Base-by-base conservation (phyloP, 2,888 invertebrate genomes). In the Chironomus riparius region DNA sequence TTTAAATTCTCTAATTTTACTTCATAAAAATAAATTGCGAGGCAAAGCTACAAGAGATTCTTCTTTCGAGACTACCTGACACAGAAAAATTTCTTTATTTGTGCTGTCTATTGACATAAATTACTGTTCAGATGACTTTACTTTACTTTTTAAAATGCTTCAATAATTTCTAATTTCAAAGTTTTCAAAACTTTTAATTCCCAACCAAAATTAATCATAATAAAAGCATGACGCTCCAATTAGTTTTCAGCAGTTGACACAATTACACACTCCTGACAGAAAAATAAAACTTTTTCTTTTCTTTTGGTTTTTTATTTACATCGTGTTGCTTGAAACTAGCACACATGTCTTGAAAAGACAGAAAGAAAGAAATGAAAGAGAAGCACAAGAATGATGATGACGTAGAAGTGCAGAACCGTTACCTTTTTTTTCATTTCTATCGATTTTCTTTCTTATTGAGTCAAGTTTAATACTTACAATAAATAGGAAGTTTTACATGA, bases 311-410 rank as follows among this genome's bases (percentile, higher is more conserved):
- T 56, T 56, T 56, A 56, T 56, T 56, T 56, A 56, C 56, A 56
- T 56, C 56, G 56, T 7, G 56, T 68, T 38, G 13, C 47, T 18
- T 38, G 10, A 71, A 71, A 47, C 50, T 65, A 21, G 65, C 65
- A 65, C 65, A 65, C 10, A 13, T 12, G 21, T 21, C 65, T 18
- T 38, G 1, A 2, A 38, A 10, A 28, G n/a, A n/a, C n/a, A 28
- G 28, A 28, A 38, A 38, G 38, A 38, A 38, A 38, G 38, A 38
- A 56, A 18, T 15, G 50, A 50, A 18, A 18, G 38, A 38, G 38
- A 56, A 70, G 70, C 70, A 70, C 70, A 47, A 70, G 70, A 70
- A 56, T 56, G 70, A 56, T 38, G 38, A 70, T 72, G 72, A 72
- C 72, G 72, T 72, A 62, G 38, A 71, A 62, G 47, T 50, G 48